Percentiles rank a stretch among this genome's conserved stretches.
Evolutionary conservation across 2,113 vertebrate genomes (phyloP).

Genomic region (Corythornis vintsioides): DNA sequence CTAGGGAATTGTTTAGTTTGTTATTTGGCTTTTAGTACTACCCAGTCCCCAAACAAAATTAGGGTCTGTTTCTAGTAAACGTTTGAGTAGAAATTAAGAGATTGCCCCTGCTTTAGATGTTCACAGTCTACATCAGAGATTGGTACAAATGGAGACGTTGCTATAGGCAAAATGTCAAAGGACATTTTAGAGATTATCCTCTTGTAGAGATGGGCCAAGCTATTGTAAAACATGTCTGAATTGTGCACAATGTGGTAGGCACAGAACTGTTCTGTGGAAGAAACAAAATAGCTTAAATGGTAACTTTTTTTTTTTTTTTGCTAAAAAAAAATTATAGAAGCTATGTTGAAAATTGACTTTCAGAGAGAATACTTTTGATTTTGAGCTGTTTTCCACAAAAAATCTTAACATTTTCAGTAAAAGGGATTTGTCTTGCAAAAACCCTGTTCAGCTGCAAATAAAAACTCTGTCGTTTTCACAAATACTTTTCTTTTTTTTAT

Average conservation of each 20-base stretch:
- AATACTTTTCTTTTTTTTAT: background rate
- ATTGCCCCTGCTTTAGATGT: background rate
- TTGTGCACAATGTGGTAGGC: background rate
- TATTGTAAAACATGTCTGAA: background rate
- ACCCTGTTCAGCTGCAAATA: background rate
- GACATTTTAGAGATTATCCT: background rate
- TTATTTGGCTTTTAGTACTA: background rate
- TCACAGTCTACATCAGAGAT: background rate
- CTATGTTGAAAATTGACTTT: background rate
- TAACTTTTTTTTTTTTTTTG: background rate
- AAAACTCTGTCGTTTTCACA: background rate
- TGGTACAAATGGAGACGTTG: background rate
- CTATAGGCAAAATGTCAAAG: slow-evolving; percentile 1
- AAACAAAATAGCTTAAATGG: background rate
- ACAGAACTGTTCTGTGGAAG: background rate
- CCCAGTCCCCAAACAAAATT: background rate
- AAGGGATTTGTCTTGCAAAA: background rate
- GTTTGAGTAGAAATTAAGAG: background rate
- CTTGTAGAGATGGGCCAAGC: background rate
- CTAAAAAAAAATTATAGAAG: background rate
- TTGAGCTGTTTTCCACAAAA: background rate
- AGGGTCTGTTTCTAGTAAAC: background rate
- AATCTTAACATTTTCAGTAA: background rate
- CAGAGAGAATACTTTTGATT: background rate
- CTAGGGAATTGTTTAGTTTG: slow-evolving; percentile 3